Evolutionary conservation across 2,797 vertebrate species (phyloP).

Genomic region (Acanthurus tractus): DNA sequence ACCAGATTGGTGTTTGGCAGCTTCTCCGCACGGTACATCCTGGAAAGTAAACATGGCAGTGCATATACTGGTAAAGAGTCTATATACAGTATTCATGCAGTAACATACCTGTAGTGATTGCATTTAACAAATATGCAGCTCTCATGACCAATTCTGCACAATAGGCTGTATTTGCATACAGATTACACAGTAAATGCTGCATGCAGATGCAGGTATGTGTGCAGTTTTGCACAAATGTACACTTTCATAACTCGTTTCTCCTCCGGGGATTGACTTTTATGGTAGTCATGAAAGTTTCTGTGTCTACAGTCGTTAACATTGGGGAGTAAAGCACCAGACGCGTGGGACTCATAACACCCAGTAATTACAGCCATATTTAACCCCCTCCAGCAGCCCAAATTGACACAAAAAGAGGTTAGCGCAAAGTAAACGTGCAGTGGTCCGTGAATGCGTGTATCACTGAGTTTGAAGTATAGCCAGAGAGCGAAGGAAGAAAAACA

Average conservation of each 20-base stretch:
- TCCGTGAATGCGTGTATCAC: constrained; percentile 54
- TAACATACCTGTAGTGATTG: background rate
- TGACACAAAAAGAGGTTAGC: constrained; percentile 56
- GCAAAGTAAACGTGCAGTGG: constrained; percentile 59
- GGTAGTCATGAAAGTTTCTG: constrained; percentile 80
- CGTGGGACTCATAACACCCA: constrained; percentile 79
- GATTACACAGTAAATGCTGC: background rate
- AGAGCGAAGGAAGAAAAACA: constrained; percentile 54
- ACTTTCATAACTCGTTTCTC: constrained; percentile 46
- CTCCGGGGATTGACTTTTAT: constrained; percentile 77
- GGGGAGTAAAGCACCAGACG: constrained; percentile 78
- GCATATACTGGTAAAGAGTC: constrained; percentile 21
- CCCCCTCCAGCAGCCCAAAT: constrained; percentile 56
- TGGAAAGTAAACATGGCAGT: constrained; percentile 72
- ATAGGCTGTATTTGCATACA: constrained; percentile 6
- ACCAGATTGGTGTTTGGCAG: constrained; percentile 96
- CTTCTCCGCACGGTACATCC: constrained; percentile 97
- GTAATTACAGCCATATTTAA: constrained; percentile 78
- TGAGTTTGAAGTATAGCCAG: constrained; percentile 55
- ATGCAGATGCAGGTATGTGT: constrained; percentile 1
- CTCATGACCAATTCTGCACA: constrained; percentile 5
- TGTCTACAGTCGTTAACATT: constrained; percentile 82
- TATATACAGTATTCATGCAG: constrained; percentile 17
- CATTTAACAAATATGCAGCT: background rate
- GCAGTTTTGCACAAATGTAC: constrained; percentile 11